Evolutionary conservation across 2,797 vertebrate genomes (phyloP), one percentile per base, ranked within the genome.

Genomic region (Gymnothorax javanicus): DNA sequence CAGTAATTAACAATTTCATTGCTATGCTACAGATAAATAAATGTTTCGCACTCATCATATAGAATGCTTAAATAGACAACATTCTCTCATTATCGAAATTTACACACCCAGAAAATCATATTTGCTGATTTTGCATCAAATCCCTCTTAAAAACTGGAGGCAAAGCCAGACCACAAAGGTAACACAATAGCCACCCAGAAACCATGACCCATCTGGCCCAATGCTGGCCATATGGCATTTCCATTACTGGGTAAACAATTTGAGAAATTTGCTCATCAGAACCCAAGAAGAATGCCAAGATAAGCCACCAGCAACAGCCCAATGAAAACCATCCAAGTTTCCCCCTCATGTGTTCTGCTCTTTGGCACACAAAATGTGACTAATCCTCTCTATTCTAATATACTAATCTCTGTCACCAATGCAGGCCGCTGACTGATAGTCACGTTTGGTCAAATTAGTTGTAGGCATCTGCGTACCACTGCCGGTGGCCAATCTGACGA

Each of bases 351-450:
- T 6, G 43, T 7, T 50, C 33, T 7, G 73, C 4, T 52, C 73
- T 77, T 77, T 77, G 33, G 73, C 73, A 77, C 12, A 50, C 73
- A 77, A 77, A 33, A 50, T 77, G 73, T 77, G 73, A 77, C 73
- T 50, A 50, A 77, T 77, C 73, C 73, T 20, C 33, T 17, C 13
- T 50, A 77, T 77, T 77, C 15, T 50, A 17, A 77, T 15, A 27
- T 77, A 50, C 73, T 50, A 50, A 17, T 17, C 73, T 77, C 27
- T 50, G 13, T 77, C 33, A 43, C 33, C 27, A 50, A 43, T 43
- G 73, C 52, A 77, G 33, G 13, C 73, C 15, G 27, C 27, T 50
- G 13, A 50, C 64, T 67, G 15, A 50, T 43, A 77, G 73, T 77
- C 69, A 73, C 13, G 33, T 77, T 50, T 77, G 71, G 33, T 50